A percentile compares a stretch with the other conserved stretches of the same genome.
Conservation (phyloP, 2,113 vertebrate genomes). For the Channa argus region DNA sequence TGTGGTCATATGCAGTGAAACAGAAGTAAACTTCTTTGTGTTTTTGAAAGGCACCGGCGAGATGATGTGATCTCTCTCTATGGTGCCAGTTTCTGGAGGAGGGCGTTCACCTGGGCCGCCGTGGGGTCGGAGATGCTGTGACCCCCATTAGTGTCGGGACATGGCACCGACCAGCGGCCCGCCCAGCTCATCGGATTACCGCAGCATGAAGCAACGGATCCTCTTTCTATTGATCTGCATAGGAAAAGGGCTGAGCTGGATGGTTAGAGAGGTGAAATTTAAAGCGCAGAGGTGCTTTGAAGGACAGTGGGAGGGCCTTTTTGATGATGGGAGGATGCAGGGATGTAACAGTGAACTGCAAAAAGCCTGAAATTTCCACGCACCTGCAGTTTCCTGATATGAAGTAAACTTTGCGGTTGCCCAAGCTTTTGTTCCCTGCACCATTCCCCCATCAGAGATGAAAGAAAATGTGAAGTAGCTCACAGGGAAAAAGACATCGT, state of each 20-base stretch:
- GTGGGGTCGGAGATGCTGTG: conserved; percentile 60
- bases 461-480: conserved; percentile 25
- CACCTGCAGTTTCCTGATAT: conserved; percentile 31
- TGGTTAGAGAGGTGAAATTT: conserved; percentile 80
- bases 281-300: conserved; percentile 80
- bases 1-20: conserved; percentile 6
- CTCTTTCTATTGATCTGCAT: conserved; percentile 83
- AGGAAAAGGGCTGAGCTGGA: conserved; percentile 82
- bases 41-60: not conserved
- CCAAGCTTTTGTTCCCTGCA: not conserved
- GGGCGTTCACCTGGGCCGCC: conserved; percentile 38
- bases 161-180: conserved; percentile 67
- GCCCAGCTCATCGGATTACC: conserved; percentile 75
- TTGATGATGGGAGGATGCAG: conserved; percentile 51
- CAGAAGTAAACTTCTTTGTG: conserved; percentile 13
- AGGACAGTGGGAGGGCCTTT: conserved; percentile 72
- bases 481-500: conserved; percentile 1
- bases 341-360: conserved; percentile 12
- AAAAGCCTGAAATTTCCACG: conserved; percentile 4
- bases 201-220: conserved; percentile 70
- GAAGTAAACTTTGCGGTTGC: conserved; percentile 38
- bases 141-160: conserved; percentile 65
- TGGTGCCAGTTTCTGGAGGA: conserved; percentile 14
- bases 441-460: conserved; percentile 14
- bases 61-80: not conserved